Base-by-base conservation (phyloP, 2,797 vertebrate species). In the Pantherophis vulpinus region DNA sequence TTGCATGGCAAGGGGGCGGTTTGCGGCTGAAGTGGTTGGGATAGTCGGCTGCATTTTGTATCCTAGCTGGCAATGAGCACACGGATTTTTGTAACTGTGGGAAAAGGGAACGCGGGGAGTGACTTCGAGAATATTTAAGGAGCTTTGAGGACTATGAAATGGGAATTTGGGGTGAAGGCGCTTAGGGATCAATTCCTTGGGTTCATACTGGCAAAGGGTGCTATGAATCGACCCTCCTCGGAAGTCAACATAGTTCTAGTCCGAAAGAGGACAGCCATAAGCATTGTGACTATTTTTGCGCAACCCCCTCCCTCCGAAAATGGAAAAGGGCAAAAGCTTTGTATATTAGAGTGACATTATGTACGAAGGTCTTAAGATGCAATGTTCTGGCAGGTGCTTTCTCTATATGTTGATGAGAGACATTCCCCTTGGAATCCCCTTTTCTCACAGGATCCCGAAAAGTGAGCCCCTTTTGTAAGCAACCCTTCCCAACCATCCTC, bases 381-480 rank as follows among this genome's bases (percentile, higher is more conserved):
- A 70, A 63, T 23, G n/a, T 29, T 2, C n/a, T 47, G 58, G 86
- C 90, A 93, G 90, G 90, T 91, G 93, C n/a, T 91, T 91, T 54
- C 9, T 54, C 63, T 54, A 18, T 83, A 83, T 32, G 66, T 12
- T 58, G 42, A 11, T 23, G 12, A 25, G 7, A 29, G 18, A 63
- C 20, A 61, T 20, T 32, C 11, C 27, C 25, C 18, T 70, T 2
- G 89, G 27, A 25, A 7, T 2, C 42, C n/a, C 29, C 5, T 61
- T n/a, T 47, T 83, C 86, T 55, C 42, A 55, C 9, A 32, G 14
- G 4, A 32, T 27, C 42, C 23, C 6, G 12, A 91, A 74, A 87
- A 27, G 27, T 74, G 86, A 60, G 60, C 51, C 25, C 23, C 8
- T 86, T 83, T 23, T 23, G 58, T 29, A 12, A 55, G 14, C 0